Percentiles rank a stretch among this genome's conserved stretches.
Evolutionary conservation across 2,888 invertebrate species (phyloP).

Genomic region (Leucophora obtusa): DNA sequence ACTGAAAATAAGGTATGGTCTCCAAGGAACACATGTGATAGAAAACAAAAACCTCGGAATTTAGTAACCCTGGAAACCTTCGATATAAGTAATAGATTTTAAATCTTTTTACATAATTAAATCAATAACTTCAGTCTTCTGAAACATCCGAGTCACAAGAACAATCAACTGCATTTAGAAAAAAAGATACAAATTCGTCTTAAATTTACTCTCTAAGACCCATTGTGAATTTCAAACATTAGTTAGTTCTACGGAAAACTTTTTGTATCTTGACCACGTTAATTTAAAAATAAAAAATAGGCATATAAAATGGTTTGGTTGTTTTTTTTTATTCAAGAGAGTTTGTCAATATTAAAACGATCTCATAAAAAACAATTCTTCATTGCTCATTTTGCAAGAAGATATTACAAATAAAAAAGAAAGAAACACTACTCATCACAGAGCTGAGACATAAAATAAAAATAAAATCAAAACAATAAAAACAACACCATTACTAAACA

Average conservation of each 20-base stretch:
- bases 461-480: conserved; percentile 64
- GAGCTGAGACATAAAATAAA: conserved; percentile 63
- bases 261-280: conserved; percentile 58
- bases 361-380: conserved; percentile 60
- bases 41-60: too few relatives aligned
- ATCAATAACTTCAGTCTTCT: too few relatives aligned
- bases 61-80: too few relatives aligned
- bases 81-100: too few relatives aligned
- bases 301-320: conserved; percentile 48
- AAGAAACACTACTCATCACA: conserved; percentile 30
- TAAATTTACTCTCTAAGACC: background rate
- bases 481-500: conserved; percentile 65
- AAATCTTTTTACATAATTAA: too few relatives aligned
- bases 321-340: conserved; percentile 40
- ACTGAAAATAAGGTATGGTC: too few relatives aligned
- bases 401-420: conserved; percentile 38
- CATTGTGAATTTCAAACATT: conserved; percentile 7
- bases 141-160: too few relatives aligned
- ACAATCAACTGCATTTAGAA: too few relatives aligned
- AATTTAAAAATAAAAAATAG: conserved; percentile 42
- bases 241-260: conserved; percentile 37
- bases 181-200: conserved; percentile 20
- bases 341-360: conserved; percentile 51
- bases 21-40: too few relatives aligned
- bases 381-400: conserved; percentile 56